Evolutionary conservation across 2,113 vertebrate species (phyloP).

Genomic region (Laticauda laticaudata): DNA sequence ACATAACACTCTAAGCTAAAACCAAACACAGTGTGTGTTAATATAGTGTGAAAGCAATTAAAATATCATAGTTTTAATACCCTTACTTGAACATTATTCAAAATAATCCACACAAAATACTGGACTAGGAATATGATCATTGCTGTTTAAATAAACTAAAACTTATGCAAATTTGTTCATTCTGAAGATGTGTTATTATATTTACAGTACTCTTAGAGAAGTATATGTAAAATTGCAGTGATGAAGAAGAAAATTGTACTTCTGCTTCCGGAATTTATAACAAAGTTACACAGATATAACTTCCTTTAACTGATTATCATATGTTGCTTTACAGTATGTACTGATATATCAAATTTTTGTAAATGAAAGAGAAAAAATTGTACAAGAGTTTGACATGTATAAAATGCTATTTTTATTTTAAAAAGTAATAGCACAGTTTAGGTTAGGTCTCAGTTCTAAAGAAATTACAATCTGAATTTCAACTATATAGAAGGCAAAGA

Average conservation of each 20-base stretch:
- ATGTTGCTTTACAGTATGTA: neutral
- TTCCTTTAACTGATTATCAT: neutral
- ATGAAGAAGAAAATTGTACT: neutral
- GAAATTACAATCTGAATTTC: conserved; percentile 1
- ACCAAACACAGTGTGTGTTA: neutral
- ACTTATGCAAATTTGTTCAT: neutral
- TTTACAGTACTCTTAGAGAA: neutral
- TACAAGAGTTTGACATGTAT: neutral
- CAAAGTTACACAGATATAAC: neutral
- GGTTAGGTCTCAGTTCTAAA: neutral
- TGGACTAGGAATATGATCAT: neutral
- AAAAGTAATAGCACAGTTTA: neutral
- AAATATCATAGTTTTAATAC: neutral
- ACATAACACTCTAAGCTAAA: neutral
- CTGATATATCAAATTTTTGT: neutral
- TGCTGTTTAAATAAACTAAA: neutral
- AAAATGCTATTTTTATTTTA: neutral
- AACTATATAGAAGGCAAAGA: neutral
- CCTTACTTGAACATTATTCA: neutral
- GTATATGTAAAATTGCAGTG: neutral
- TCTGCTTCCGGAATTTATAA: neutral
- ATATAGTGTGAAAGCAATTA: neutral
- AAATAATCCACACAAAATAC: neutral
- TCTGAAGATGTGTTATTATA: neutral
- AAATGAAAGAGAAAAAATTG: conserved; percentile 1